Conservation (phyloP, 1,140 invertebrate genomes). For the Hypsibius dujardini region DNA sequence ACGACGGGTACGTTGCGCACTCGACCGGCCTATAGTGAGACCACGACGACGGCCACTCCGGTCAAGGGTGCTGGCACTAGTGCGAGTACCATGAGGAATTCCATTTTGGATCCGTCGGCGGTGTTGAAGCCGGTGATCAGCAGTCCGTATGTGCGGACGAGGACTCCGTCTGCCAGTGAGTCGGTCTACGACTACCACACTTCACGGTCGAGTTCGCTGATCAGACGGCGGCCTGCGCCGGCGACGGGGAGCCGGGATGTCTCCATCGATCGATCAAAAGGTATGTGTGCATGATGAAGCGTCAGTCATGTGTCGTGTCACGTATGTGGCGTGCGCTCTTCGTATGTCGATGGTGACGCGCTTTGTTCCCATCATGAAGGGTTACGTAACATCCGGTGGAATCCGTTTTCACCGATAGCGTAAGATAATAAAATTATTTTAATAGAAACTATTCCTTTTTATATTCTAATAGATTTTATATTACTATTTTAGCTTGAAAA, state of each 20-base stretch:
- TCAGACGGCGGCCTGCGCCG: not conserved
- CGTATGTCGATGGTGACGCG: not conserved
- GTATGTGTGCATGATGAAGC: not conserved
- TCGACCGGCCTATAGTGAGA: not conserved
- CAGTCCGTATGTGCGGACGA: not conserved
- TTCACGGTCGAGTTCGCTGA: conserved; percentile 2
- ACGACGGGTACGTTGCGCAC: not conserved
- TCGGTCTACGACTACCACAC: conserved; percentile 7
- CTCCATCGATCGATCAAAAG: not conserved
- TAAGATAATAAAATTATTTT: too few species aligned
- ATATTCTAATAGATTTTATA: too few species aligned
- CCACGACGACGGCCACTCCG: not conserved
- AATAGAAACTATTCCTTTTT: too few species aligned
- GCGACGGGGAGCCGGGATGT: not conserved
- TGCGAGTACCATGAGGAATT: not conserved
- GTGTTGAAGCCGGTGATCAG: not conserved
- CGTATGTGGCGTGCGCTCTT: not conserved
- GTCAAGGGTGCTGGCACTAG: not conserved
- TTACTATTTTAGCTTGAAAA: too few species aligned
- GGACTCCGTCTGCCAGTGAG: not conserved
- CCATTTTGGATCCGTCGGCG: conserved; percentile 14
- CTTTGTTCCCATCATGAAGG: not conserved
- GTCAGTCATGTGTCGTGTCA: not conserved
- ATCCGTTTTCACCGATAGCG: too few species aligned
- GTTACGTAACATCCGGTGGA: not conserved